Evolutionary conservation across 2,113 vertebrate species (phyloP).

Genomic region (Macroglossus sobrinus): DNA sequence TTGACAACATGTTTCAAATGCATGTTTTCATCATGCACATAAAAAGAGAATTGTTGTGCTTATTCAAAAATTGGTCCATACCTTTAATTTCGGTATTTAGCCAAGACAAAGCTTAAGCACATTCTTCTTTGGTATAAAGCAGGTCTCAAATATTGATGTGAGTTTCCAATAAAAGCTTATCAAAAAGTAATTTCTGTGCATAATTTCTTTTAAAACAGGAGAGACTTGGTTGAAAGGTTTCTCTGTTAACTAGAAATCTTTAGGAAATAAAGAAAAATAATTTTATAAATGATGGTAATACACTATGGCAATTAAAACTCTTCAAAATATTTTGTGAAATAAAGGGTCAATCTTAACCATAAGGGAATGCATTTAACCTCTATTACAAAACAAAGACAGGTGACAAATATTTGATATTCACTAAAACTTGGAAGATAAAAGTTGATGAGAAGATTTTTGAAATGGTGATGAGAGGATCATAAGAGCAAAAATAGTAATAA

Average conservation of each 20-base stretch:
- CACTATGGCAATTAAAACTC: neutral
- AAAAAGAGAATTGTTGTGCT: slow-evolving; percentile 79
- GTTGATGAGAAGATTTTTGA: neutral
- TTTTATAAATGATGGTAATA: slow-evolving; percentile 31
- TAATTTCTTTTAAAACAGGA: slow-evolving; percentile 75
- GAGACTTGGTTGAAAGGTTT: slow-evolving; percentile 59
- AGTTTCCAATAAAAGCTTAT: slow-evolving; percentile 72
- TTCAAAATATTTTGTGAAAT: neutral
- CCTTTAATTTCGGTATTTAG: slow-evolving; percentile 80
- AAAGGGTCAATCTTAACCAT: neutral
- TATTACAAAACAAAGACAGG: neutral
- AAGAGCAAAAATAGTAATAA: neutral
- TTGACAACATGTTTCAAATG: slow-evolving; percentile 89
- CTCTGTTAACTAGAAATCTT: slow-evolving; percentile 62
- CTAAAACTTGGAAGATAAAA: neutral
- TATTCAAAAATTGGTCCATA: slow-evolving; percentile 80
- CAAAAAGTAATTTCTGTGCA: slow-evolving; percentile 77
- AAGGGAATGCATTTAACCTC: neutral
- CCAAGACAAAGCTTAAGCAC: slow-evolving; percentile 79
- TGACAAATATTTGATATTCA: neutral
- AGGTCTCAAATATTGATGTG: slow-evolving; percentile 68
- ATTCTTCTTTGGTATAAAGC: slow-evolving; percentile 65
- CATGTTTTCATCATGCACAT: slow-evolving; percentile 76
- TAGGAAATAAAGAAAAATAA: slow-evolving; percentile 66
- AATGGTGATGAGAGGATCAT: neutral